These are phyloP conservation scores for Picus viridis DNA, from an alignment of 2,797 vertebrate genomes.

Conservation along the genomic window DNA sequence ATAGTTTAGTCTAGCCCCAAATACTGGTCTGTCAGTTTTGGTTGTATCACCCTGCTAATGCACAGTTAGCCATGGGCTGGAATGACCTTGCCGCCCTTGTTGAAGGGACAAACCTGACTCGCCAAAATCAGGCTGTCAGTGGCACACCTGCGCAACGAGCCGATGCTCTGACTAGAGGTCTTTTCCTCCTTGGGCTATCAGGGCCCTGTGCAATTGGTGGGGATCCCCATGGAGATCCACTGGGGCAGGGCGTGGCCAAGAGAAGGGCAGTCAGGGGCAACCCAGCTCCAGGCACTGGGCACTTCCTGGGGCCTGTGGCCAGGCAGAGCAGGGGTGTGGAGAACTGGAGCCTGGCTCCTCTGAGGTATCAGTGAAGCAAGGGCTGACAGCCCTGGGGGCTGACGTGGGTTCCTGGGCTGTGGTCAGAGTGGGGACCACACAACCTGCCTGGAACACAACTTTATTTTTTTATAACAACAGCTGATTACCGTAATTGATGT, in stretches of 20 bases:
- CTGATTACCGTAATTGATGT: background rate
- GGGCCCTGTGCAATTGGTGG: too few relatives aligned
- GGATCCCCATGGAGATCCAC: background rate
- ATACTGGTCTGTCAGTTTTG: background rate
- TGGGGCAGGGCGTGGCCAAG: background rate
- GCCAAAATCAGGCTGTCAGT: background rate
- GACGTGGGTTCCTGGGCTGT: background rate
- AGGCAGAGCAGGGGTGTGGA: background rate
- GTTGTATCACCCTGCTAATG: background rate
- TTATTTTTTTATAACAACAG: background rate
- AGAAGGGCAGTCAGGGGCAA: background rate
- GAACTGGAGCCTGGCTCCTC: background rate
- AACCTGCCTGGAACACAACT: background rate
- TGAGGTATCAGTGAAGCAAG: background rate
- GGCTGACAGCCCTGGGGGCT: background rate
- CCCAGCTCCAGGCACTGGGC: rapidly evolving
- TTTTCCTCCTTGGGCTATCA: background rate
- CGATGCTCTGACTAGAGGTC: rapidly evolving
- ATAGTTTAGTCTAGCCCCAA: background rate
- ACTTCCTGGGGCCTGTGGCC: background rate
- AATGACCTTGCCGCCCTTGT: background rate
- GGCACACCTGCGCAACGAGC: background rate
- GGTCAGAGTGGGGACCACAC: background rate
- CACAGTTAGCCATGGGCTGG: background rate
- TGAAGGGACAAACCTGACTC: background rate